Base-by-base conservation (phyloP, 1,140 invertebrate genomes). In the Prorops nasuta region DNA sequence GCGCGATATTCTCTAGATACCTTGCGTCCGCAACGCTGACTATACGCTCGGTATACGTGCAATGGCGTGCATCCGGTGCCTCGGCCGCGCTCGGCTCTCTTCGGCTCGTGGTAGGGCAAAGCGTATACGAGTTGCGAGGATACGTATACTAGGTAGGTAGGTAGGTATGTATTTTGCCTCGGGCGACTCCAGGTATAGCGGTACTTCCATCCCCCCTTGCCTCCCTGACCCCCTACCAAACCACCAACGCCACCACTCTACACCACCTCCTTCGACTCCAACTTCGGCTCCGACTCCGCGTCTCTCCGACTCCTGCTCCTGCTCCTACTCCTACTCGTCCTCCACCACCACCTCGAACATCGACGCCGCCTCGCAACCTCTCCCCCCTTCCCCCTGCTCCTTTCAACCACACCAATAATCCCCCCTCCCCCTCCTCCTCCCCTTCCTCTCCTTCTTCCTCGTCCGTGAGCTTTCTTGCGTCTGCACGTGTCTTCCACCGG, bases 81-180 rank as follows among this genome's bases (percentile, higher is more conserved):
- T n/a, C n/a, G n/a, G n/a, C n/a, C n/a, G n/a, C n/a, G n/a, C n/a
- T n/a, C n/a, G n/a, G n/a, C n/a, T n/a, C n/a, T n/a, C n/a, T n/a
- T n/a, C n/a, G n/a, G n/a, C n/a, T n/a, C n/a, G n/a, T n/a, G n/a
- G n/a, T n/a, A n/a, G n/a, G n/a, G n/a, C n/a, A n/a, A n/a, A n/a
- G n/a, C n/a, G n/a, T n/a, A n/a, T n/a, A n/a, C 56, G 48, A 56
- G 48, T 42, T 28, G 37, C 24, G 56, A 51, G 54, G 53, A 44
- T 16, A 45, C 41, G 56, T 56, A 62, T 45, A 59, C 52, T 67
- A 67, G 65, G 64, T 67, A 67, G 64, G 65, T 68, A 68, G 67
- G 67, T 68, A 68, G 68, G 68, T 69, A 70, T 70, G 68, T 69
- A 70, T 69, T 67, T 60, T 54, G 66, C 68, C 68, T 63, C 41